A percentile compares a stretch with the other conserved stretches of the same genome.
These are phyloP conservation scores for Lepidostoma basale DNA, from an alignment of 1,140 invertebrate genomes.

Conservation along the genomic window DNA sequence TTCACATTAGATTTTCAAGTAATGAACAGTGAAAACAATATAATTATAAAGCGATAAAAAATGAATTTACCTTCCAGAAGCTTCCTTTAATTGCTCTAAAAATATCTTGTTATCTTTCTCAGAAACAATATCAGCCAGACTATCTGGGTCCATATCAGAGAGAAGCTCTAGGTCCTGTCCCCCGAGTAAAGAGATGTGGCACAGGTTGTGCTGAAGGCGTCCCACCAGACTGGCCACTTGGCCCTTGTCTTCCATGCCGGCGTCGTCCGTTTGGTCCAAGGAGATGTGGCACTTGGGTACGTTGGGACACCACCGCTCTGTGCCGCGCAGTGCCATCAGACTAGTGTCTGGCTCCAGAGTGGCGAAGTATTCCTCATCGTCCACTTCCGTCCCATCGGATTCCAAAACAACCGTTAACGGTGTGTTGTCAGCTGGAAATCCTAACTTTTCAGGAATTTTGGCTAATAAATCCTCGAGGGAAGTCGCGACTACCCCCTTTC, in stretches of 20 bases:
- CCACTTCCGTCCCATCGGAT: slow-evolving; percentile 85
- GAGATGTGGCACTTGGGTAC: slow-evolving; percentile 64
- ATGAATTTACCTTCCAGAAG: slow-evolving; percentile 70
- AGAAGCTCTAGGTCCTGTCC: slow-evolving; percentile 79
- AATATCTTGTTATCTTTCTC: slow-evolving; percentile 77
- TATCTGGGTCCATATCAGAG: slow-evolving; percentile 86
- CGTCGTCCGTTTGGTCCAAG: slow-evolving; percentile 72
- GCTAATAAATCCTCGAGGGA: slow-evolving; percentile 76
- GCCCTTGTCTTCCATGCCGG: slow-evolving; percentile 60
- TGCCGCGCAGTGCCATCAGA: slow-evolving; percentile 76
- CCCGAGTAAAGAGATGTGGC: slow-evolving; percentile 80
- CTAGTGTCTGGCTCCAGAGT: slow-evolving; percentile 82
- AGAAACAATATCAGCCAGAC: slow-evolving; percentile 76
- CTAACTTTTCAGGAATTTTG: slow-evolving; percentile 73
- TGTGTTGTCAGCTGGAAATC: slow-evolving; percentile 56
- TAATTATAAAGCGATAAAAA: not conserved
- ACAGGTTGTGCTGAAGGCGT: slow-evolving; percentile 76
- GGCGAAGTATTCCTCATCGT: slow-evolving; percentile 86
- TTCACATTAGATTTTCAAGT: too few species aligned
- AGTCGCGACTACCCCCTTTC: slow-evolving; percentile 78
- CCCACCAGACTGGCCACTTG: slow-evolving; percentile 71
- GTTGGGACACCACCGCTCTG: slow-evolving; percentile 73
- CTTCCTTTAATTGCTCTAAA: slow-evolving; percentile 82
- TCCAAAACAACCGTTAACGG: slow-evolving; percentile 79
- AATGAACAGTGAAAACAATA: not conserved